phyloP scores from a whole-genome alignment of 1,140 invertebrate species.

The Meteorus sp. region DNA sequence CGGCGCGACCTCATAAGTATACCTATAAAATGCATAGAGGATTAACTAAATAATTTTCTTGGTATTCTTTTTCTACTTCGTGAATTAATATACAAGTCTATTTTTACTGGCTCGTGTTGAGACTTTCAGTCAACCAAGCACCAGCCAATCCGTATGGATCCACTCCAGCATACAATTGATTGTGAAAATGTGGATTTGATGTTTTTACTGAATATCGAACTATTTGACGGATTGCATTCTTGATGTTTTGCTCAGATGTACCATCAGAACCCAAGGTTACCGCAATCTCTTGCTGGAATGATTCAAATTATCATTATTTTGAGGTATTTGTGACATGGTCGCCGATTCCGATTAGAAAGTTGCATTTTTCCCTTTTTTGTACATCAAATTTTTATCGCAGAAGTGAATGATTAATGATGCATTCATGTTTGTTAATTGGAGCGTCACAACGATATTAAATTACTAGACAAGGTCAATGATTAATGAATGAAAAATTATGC shows the following conservation, averaged over 20 bases:
- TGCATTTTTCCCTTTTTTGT: not conserved
- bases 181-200: conserved; percentile 71
- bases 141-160: conserved; percentile 76
- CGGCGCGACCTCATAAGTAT: conserved; percentile 79
- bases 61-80: too few species aligned
- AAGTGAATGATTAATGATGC: too few species aligned
- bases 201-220: conserved; percentile 75
- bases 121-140: conserved; percentile 72
- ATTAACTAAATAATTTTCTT: too few species aligned
- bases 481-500: too few species aligned
- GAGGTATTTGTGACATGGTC: not conserved
- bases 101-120: conserved; percentile 78
- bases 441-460: too few species aligned
- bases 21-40: conserved; percentile 54
- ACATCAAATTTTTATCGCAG: too few species aligned
- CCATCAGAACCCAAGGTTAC: conserved; percentile 57
- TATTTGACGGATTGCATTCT: conserved; percentile 61
- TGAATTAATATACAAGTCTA: conserved; percentile 17
- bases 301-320: not conserved
- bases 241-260: conserved; percentile 57
- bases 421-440: too few species aligned
- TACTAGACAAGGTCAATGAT: too few species aligned
- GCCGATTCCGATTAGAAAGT: conserved; percentile 6
- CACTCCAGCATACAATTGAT: conserved; percentile 75
- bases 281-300: conserved; percentile 53